Conservation (phyloP, 2,113 vertebrate genomes). For the Eubucco bourcierii region DNA sequence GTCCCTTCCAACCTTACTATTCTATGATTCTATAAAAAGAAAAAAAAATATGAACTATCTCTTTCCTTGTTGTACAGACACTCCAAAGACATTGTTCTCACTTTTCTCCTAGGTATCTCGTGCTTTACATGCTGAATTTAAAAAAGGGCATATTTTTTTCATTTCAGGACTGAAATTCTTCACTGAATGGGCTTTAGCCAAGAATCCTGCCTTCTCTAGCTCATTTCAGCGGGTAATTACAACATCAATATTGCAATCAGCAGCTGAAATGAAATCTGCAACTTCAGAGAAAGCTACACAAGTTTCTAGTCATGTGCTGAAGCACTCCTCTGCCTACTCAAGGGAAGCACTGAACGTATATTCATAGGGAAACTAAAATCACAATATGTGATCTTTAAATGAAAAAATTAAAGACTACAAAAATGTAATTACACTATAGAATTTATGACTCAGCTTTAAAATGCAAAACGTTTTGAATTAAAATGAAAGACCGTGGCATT, state of each 20-base stretch:
- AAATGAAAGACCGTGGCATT: slow-evolving; percentile 37
- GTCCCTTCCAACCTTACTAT: too few species aligned
- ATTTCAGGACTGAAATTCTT: not conserved
- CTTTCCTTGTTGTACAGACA: not conserved
- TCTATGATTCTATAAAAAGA: not conserved
- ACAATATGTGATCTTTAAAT: slow-evolving; percentile 55
- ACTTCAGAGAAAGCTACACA: slow-evolving; percentile 19
- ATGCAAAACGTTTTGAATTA: slow-evolving; percentile 35
- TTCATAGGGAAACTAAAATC: slow-evolving; percentile 24
- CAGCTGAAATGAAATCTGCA: slow-evolving; percentile 27
- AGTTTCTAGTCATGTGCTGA: slow-evolving; percentile 11
- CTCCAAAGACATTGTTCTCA: not conserved
- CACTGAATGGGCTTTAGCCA: not conserved
- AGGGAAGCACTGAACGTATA: not conserved
- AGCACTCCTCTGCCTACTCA: not conserved
- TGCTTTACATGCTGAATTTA: not conserved
- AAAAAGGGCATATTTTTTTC: not conserved
- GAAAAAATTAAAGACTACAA: slow-evolving; percentile 55
- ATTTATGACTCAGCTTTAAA: slow-evolving; percentile 64
- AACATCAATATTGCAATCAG: not conserved
- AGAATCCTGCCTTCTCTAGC: not conserved
- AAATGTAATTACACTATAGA: slow-evolving; percentile 48
- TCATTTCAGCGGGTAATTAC: slow-evolving; percentile 19
- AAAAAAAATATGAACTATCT: not conserved
- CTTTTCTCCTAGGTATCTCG: not conserved